A percentile compares a stretch with the other conserved stretches of the same genome.
Evolutionary conservation across 2,113 vertebrate genomes (phyloP).

Genomic region (Syngnathus floridae): DNA sequence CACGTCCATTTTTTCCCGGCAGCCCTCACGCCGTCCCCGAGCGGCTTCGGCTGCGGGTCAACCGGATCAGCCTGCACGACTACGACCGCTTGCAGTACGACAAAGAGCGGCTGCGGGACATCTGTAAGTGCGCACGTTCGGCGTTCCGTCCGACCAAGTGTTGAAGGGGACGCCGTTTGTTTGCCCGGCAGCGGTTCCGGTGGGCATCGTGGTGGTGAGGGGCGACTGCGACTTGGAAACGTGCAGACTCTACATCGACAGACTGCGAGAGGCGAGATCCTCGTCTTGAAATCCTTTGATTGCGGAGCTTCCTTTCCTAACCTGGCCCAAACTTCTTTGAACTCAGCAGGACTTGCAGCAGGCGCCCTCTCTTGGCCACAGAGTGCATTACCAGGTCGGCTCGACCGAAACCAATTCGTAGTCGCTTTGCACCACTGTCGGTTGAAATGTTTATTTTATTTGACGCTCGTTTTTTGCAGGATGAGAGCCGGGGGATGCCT

Average conservation of each 20-base stretch:
- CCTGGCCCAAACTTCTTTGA: conserved; percentile 26
- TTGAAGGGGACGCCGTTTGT: conserved; percentile 7
- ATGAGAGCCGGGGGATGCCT: conserved; percentile 67
- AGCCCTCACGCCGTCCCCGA: conserved; percentile 92
- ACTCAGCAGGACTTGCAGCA: conserved; percentile 71
- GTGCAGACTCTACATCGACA: conserved; percentile 92
- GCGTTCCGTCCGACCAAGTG: conserved; percentile 4
- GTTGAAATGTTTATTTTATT: background rate
- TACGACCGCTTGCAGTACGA: conserved; percentile 92
- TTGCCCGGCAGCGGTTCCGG: conserved; percentile 76
- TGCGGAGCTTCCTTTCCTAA: conserved; percentile 20
- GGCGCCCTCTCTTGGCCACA: conserved; percentile 74
- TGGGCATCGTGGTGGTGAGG: conserved; percentile 93
- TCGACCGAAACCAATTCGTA: background rate
- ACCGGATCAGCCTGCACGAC: conserved; percentile 88
- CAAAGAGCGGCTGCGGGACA: conserved; percentile 92
- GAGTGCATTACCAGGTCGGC: conserved; percentile 92
- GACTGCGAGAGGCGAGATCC: conserved; percentile 86
- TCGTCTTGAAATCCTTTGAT: background rate
- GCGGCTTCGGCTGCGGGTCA: conserved; percentile 90
- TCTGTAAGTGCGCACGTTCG: conserved; percentile 74
- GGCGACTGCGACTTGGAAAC: conserved; percentile 98
- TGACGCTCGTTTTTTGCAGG: conserved; percentile 52
- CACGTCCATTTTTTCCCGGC: conserved; percentile 27
- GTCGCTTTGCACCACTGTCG: background rate